Percentiles rank a stretch among this genome's conserved stretches.
Evolutionary conservation across 2,797 vertebrate species (phyloP).

Genomic region (Pseudochirops cupreus): DNA sequence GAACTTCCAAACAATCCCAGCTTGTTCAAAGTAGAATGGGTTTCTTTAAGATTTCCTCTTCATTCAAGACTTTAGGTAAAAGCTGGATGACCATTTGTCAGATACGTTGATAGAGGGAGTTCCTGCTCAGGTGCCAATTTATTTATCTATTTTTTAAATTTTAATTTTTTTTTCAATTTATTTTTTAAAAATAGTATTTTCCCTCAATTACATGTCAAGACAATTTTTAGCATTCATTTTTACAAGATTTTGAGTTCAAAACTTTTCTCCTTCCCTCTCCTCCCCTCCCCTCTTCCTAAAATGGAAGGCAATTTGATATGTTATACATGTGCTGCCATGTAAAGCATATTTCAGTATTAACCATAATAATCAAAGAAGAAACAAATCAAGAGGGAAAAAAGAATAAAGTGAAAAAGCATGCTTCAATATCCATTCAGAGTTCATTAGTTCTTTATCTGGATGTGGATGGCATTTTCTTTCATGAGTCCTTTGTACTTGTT

Average conservation of each 20-base stretch:
- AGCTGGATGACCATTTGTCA: not conserved
- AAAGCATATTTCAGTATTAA: not conserved
- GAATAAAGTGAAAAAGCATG: not conserved
- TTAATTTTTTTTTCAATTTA: too few relatives aligned
- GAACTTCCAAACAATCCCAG: not conserved
- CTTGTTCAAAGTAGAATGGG: not conserved
- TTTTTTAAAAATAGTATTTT: not conserved
- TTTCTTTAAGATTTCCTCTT: not conserved
- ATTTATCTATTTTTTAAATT: not conserved
- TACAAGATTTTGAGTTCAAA: not conserved
- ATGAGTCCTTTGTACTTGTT: not conserved
- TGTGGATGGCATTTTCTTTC: not conserved
- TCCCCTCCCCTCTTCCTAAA: not conserved
- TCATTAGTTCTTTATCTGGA: not conserved
- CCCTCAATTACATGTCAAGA: not conserved
- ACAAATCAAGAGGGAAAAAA: not conserved
- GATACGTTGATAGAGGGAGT: not conserved
- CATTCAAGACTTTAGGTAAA: not conserved
- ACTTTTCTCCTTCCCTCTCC: not conserved
- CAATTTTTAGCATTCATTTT: not conserved
- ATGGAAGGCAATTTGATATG: not conserved
- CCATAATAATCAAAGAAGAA: not conserved
- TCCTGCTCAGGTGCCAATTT: not conserved
- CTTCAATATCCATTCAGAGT: not conserved
- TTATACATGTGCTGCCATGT: not conserved